These are phyloP conservation scores for Shinisaurus crocodilurus DNA, from an alignment of 2,113 vertebrate genomes.

Conservation along the genomic window DNA sequence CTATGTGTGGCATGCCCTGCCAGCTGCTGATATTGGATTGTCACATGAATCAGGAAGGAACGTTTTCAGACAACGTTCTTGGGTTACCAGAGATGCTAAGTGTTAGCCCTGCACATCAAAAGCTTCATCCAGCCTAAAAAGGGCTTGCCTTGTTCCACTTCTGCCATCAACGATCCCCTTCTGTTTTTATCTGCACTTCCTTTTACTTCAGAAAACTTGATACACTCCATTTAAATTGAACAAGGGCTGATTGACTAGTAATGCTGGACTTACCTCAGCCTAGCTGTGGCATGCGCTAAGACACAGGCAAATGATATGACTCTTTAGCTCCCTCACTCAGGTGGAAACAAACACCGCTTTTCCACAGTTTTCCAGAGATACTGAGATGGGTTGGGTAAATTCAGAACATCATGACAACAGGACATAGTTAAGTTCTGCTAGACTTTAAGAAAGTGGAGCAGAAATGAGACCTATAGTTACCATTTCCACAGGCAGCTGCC, in stretches of 20 bases:
- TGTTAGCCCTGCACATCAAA: not conserved
- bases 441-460: not conserved
- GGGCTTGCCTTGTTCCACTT: not conserved
- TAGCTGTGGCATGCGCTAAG: too few species aligned
- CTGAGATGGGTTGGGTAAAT: not conserved
- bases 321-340: too few species aligned
- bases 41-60: not conserved
- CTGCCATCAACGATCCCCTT: not conserved
- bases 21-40: slow-evolving; percentile 8
- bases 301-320: too few species aligned
- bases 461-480: not conserved
- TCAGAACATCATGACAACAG: not conserved
- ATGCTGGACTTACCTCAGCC: not conserved
- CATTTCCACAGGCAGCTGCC: not conserved
- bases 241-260: not conserved
- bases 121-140: not conserved
- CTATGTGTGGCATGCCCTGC: slow-evolving; percentile 12
- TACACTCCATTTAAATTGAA: not conserved
- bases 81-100: not conserved
- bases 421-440: not conserved
- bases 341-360: too few species aligned
- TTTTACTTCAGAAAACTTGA: too few species aligned
- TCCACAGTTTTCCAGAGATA: too few species aligned
- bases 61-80: not conserved
- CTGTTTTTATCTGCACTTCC: not conserved